These are phyloP conservation scores for Musca domestica DNA, from an alignment of 1,140 invertebrate species.

Conservation along the genomic window DNA sequence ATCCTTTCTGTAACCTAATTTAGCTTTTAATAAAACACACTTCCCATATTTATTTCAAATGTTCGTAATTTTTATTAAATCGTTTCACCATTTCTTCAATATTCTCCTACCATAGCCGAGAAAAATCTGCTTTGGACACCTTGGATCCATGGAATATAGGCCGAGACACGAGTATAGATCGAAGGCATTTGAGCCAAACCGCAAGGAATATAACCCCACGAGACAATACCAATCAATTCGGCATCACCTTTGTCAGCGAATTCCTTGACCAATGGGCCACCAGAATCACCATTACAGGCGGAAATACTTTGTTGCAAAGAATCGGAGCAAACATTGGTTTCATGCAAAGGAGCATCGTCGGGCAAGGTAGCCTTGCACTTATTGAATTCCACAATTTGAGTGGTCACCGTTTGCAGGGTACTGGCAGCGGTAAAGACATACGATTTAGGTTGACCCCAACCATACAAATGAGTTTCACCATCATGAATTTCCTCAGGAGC, in stretches of 20 bases:
- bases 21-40: no score
- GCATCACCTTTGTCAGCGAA: constrained; percentile 34
- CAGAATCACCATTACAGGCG: constrained; percentile 67
- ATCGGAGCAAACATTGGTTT: constrained; percentile 63
- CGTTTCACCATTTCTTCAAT: no score
- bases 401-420: constrained; percentile 51
- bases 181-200: constrained; percentile 64
- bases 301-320: constrained; percentile 59
- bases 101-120: constrained; percentile 15
- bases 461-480: constrained; percentile 54
- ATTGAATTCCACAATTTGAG: constrained; percentile 48
- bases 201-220: constrained; percentile 73
- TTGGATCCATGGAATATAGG: constrained; percentile 56
- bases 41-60: no score
- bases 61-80: no score
- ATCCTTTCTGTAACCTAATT: no score
- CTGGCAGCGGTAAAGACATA: constrained; percentile 35
- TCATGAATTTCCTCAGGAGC: constrained; percentile 44
- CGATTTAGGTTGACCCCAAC: constrained; percentile 57
- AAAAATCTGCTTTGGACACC: constrained; percentile 35
- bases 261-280: constrained; percentile 62
- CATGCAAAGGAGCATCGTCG: constrained; percentile 42
- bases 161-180: constrained; percentile 67
- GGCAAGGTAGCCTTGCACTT: constrained; percentile 35
- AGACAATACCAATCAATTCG: constrained; percentile 65